Conservation (phyloP, 1,140 invertebrate species). For the Drosophila nigrodunni region DNA sequence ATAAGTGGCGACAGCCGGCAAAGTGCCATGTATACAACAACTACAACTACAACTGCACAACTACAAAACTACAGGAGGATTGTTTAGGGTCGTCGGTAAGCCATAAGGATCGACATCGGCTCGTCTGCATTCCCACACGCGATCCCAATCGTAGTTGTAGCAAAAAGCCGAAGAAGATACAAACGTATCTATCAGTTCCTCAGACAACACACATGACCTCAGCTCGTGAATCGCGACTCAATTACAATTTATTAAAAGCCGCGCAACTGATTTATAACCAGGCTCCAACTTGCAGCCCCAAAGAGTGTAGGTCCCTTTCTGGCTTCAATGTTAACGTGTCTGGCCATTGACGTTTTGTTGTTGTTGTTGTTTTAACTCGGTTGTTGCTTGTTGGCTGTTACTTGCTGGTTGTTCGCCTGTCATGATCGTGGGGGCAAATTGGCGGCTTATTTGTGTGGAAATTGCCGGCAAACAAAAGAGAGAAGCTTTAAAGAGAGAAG, state of each 20-base stretch:
- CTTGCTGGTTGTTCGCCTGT: conserved; percentile 46
- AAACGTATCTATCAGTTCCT: conserved; percentile 75
- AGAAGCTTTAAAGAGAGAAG: conserved; percentile 35
- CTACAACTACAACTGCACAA: conserved; percentile 29
- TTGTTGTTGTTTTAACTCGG: conserved; percentile 15
- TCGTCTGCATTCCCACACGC: conserved; percentile 78
- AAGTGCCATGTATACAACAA: conserved; percentile 77
- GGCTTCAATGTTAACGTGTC: conserved; percentile 65
- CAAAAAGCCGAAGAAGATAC: conserved; percentile 47
- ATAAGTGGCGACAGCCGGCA: conserved; percentile 80
- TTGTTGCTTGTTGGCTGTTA: not conserved
- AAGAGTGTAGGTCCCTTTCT: conserved; percentile 28
- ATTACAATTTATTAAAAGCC: conserved; percentile 83
- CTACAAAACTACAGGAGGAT: conserved; percentile 43
- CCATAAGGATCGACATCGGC: conserved; percentile 68
- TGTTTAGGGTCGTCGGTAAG: conserved; percentile 67
- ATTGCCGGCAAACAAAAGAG: conserved; percentile 47
- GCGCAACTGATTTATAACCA: conserved; percentile 81
- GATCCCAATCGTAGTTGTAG: conserved; percentile 62
- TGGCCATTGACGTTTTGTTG: conserved; percentile 62
- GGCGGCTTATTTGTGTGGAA: conserved; percentile 80
- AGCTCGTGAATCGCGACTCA: conserved; percentile 76
- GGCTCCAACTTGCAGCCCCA: not conserved
- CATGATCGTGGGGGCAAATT: conserved; percentile 64
- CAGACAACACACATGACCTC: conserved; percentile 20